phyloP scores from a whole-genome alignment of 2,797 vertebrate genomes.

The Oreochromis mossambicus region DNA sequence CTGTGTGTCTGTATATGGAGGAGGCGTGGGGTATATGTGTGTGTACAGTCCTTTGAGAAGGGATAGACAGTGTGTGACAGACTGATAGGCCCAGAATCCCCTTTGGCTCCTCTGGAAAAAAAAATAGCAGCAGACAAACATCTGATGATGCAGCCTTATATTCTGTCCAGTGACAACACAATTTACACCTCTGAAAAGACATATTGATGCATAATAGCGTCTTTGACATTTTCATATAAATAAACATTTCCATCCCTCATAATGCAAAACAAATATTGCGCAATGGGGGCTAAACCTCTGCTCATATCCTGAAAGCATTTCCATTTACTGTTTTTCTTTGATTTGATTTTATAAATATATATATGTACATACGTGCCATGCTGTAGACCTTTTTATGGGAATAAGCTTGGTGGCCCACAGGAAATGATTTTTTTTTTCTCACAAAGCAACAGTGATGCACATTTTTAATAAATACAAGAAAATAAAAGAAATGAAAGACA shows the following conservation, averaged over 20 bases:
- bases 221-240: conserved; percentile 11
- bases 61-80: conserved; percentile 22
- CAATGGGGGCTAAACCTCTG: conserved; percentile 24
- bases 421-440: not conserved
- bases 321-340: not conserved
- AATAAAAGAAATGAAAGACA: not conserved
- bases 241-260: not conserved
- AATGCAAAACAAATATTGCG: not conserved
- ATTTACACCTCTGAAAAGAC: conserved; percentile 22
- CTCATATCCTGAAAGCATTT: conserved; percentile 24
- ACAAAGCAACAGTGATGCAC: not conserved
- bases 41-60: conserved; percentile 17
- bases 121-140: conserved; percentile 11
- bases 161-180: conserved; percentile 16
- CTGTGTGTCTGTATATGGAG: conserved; percentile 33
- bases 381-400: not conserved
- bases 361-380: not conserved
- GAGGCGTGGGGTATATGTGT: conserved; percentile 3
- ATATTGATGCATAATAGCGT: not conserved
- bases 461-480: not conserved
- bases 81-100: conserved; percentile 30
- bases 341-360: not conserved
- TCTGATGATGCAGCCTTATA: conserved; percentile 14
- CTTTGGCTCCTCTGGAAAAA: not conserved
- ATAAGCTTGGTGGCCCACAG: not conserved